Conservation (phyloP, 2,888 invertebrate genomes). For the Leptinotarsa tumamoca region DNA sequence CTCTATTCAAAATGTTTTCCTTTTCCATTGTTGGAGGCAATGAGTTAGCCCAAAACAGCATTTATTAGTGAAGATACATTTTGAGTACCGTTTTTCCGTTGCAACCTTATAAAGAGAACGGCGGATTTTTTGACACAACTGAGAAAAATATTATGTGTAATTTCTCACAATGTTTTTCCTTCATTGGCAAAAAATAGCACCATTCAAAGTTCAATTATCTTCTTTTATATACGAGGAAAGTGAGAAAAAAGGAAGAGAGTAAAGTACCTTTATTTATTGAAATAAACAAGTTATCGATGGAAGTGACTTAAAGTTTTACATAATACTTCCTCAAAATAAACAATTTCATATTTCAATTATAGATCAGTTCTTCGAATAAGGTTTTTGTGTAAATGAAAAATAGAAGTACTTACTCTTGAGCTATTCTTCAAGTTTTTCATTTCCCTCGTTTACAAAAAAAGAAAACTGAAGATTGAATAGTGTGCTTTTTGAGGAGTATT, state of each 20-base stretch:
- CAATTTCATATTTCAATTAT: slow-evolving; percentile 7
- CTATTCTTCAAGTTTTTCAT: background rate
- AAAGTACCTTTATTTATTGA: background rate
- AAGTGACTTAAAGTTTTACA: background rate
- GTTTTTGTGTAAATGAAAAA: slow-evolving; percentile 2
- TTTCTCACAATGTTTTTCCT: background rate
- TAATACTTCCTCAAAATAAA: background rate
- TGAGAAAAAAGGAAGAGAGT: background rate
- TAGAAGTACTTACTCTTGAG: slow-evolving; percentile 8
- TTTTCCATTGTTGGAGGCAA: background rate
- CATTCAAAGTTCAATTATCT: background rate
- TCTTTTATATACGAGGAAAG: background rate
- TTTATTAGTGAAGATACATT: background rate
- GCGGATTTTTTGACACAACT: background rate
- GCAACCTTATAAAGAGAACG: background rate
- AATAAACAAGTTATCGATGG: background rate
- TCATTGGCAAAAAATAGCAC: too few relatives aligned
- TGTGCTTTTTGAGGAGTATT: slow-evolving; percentile 1
- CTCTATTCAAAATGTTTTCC: background rate
- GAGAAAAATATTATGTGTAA: background rate
- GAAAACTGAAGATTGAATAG: background rate
- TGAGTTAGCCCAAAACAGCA: background rate
- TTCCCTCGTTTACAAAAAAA: background rate
- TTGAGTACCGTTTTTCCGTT: background rate
- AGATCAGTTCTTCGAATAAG: background rate